Evolutionary conservation across 2,113 vertebrate species (phyloP), one percentile per base, ranked within the genome.

Genomic region (Cryptotis parvus): DNA sequence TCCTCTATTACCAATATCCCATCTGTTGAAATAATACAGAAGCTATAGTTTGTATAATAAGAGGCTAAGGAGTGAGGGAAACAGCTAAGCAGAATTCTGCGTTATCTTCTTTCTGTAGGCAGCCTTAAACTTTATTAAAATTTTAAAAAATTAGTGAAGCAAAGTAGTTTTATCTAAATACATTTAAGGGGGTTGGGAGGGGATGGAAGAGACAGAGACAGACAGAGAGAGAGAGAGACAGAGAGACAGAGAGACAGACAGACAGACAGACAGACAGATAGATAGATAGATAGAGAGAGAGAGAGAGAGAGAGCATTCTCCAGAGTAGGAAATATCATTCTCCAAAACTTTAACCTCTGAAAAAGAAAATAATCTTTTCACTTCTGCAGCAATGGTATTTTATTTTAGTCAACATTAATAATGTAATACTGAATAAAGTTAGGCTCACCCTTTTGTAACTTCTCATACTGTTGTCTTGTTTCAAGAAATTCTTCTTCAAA

Each of bases 401-500:
- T 58, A 58, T 66, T 83, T 90, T 35, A 58, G 55, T 58, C 8
- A 24, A 58, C 55, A 58, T 39, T 33, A 27, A 15, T 35, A 91
- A 85, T 41, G 84, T 45, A 66, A 49, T 39, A 75, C 31, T 61
- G 49, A 94, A 39, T 73, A 52, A 90, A 84, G 65, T 9, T 4
- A 58, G 16, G 12, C 93, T 94, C 82, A 98, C 98, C 98, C 49
- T 96, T 96, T 52, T 97, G 5, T 24, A 99, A 93, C 73, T 98
- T 98, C 73, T 96, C 83, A 95, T 97, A 98, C 27, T 98, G 97
- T 45, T 98, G 97, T 52, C 95, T 97, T 61, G 94, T 98, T 91
- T 97, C 97, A 80, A 99, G 52, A 96, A 95, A 78, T 41, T 98
- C 95, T 95, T 99, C 98, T 87, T 99, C 98, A 95, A 98, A 99